Evolutionary conservation across 2,888 invertebrate species (phyloP), one percentile per base, ranked within the genome.

Genomic region (Phalera bucephala): DNA sequence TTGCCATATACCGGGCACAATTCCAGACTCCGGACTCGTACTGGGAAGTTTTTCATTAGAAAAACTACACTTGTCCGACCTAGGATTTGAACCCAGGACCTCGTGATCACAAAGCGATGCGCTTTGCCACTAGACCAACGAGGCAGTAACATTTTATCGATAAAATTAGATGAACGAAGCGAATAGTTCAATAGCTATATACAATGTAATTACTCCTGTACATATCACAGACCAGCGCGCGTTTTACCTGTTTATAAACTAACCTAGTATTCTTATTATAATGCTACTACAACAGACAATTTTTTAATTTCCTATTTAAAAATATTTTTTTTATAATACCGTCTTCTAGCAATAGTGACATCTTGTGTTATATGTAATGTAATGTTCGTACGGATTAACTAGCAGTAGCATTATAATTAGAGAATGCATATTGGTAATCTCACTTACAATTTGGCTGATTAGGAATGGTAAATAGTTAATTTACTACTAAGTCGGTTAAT

Each of bases 361-460:
- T n/a, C n/a, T n/a, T n/a, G n/a, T n/a, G n/a, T n/a, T n/a, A n/a
- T n/a, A n/a, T n/a, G n/a, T n/a, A n/a, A n/a, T n/a, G n/a, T n/a
- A n/a, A n/a, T n/a, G n/a, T n/a, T n/a, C n/a, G n/a, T n/a, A n/a
- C n/a, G n/a, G n/a, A n/a, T n/a, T n/a, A n/a, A n/a, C n/a, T n/a
- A 5, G 17, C 37, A 45, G 40, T 45, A 56, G 27, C 44, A 52
- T 41, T 50, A 43, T 31, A 43, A 41, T 34, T 22, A 44, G 33
- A 40, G 45, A 15, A 31, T 28, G 30, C 31, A 57, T 49, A 57
- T 45, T 43, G 37, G 27, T 45, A 45, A 58, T 58, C 51, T 56
- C 52, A 62, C 52, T 59, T 45, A 67, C 75, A 79, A 78, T 77
- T 78, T 78, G 76, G 75, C 78, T 79, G 42, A 49, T 70, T 77